phyloP scores from a whole-genome alignment of 2,797 vertebrate species.

The Centroberyx gerrardi region DNA sequence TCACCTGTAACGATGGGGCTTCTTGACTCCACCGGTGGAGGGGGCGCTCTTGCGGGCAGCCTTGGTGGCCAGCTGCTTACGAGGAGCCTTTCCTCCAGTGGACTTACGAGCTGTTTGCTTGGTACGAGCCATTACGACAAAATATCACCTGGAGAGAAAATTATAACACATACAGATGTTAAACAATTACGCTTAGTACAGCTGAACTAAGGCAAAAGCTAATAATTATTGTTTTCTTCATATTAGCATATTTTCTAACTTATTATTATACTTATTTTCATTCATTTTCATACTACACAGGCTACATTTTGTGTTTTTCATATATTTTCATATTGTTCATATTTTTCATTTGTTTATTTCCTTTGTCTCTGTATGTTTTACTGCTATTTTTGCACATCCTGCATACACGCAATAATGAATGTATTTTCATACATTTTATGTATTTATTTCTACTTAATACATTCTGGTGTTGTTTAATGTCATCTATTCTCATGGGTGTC shows the following conservation, averaged over 20 bases:
- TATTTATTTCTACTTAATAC: too few species aligned
- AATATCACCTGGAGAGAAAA: slow-evolving; percentile 66
- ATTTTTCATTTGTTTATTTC: not conserved
- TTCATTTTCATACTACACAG: too few species aligned
- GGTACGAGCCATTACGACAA: slow-evolving; percentile 87
- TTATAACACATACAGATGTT: not conserved
- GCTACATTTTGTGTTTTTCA: too few species aligned
- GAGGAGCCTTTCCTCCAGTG: slow-evolving; percentile 91
- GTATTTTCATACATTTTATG: too few species aligned
- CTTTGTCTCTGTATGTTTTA: too few species aligned
- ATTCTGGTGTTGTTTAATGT: too few species aligned
- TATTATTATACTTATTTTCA: too few species aligned
- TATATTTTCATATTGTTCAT: not conserved
- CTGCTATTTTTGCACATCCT: too few species aligned
- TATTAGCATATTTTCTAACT: too few species aligned
- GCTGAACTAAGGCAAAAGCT: not conserved
- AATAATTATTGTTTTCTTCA: too few species aligned
- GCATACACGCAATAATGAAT: too few species aligned
- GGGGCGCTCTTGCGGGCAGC: slow-evolving; percentile 93
- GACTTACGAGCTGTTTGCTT: slow-evolving; percentile 92
- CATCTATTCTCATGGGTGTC: too few species aligned
- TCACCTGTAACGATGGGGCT: slow-evolving; percentile 93
- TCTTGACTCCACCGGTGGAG: slow-evolving; percentile 93
- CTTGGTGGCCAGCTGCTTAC: slow-evolving; percentile 92
- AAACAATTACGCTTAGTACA: not conserved